Evolutionary conservation across 1,140 invertebrate species (phyloP).

Genomic region (Drosophila nigrodunni): DNA sequence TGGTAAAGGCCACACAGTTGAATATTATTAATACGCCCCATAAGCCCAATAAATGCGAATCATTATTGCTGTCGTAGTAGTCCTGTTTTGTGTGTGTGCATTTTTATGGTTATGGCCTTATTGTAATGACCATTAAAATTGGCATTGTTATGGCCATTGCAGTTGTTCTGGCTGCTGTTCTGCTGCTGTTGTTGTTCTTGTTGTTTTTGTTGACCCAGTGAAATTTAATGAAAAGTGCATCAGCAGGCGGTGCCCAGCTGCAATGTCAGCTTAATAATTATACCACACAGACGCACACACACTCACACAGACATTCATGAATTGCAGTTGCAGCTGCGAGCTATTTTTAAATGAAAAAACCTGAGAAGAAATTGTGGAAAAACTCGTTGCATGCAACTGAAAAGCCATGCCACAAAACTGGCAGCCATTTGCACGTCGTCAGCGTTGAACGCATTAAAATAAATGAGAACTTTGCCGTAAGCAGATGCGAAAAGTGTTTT

Average conservation of each 20-base stretch:
- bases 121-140: conserved; percentile 82
- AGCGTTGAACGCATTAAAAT: conserved; percentile 80
- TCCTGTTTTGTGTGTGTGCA: conserved; percentile 41
- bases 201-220: conserved; percentile 47
- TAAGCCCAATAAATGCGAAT: conserved; percentile 77
- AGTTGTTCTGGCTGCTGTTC: conserved; percentile 35
- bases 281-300: conserved; percentile 36
- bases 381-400: conserved; percentile 33
- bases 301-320: conserved; percentile 9
- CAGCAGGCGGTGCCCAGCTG: conserved; percentile 48
- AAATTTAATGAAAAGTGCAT: conserved; percentile 56
- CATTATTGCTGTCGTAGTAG: conserved; percentile 51
- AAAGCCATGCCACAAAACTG: conserved; percentile 63
- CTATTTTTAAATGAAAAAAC: conserved; percentile 59
- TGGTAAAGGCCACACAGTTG: conserved; percentile 39
- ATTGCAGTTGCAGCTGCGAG: conserved; percentile 58
- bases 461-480: conserved; percentile 79
- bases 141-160: conserved; percentile 72
- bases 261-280: conserved; percentile 79
- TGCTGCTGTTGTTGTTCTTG: conserved; percentile 24
- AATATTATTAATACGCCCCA: conserved; percentile 80
- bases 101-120: conserved; percentile 75
- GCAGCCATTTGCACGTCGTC: conserved; percentile 80
- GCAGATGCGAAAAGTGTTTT: conserved; percentile 44
- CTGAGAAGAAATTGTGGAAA: conserved; percentile 27